These are phyloP conservation scores for Discoglossus pictus DNA, from an alignment of 2,797 vertebrate species.

Conservation along the genomic window DNA sequence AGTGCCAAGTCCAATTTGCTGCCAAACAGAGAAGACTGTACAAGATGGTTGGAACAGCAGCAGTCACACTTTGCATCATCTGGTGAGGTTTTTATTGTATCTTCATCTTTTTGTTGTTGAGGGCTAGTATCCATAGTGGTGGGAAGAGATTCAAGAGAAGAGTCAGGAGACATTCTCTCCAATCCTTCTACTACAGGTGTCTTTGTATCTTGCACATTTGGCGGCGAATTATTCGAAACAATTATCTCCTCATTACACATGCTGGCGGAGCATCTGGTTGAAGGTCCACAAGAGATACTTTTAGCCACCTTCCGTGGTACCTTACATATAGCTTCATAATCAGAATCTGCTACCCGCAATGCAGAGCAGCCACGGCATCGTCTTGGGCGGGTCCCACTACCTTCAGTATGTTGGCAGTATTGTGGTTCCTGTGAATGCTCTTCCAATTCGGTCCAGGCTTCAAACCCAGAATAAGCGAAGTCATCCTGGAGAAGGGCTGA, in stretches of 20 bases:
- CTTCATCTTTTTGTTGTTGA: conserved; percentile 63
- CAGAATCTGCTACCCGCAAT: conserved; percentile 84
- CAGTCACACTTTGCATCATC: conserved; percentile 76
- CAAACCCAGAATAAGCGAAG: conserved; percentile 83
- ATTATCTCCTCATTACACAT: conserved; percentile 71
- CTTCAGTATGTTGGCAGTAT: conserved; percentile 68
- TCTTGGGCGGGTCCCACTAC: conserved; percentile 65
- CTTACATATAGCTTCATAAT: conserved; percentile 92
- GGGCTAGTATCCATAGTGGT: conserved; percentile 65
- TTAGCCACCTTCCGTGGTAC: conserved; percentile 83
- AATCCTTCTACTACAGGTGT: conserved; percentile 71
- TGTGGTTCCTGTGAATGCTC: conserved; percentile 70
- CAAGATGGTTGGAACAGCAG: conserved; percentile 69
- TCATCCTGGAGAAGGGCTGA: conserved; percentile 86
- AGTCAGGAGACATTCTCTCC: conserved; percentile 70
- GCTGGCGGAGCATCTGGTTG: conserved; percentile 72
- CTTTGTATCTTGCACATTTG: conserved; percentile 67
- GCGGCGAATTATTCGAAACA: conserved; percentile 53
- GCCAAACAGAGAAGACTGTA: conserved; percentile 49
- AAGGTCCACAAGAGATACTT: conserved; percentile 78
- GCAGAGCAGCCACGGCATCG: conserved; percentile 82
- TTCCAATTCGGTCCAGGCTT: conserved; percentile 86
- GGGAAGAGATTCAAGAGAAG: conserved; percentile 84
- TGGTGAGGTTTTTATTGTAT: conserved; percentile 61
- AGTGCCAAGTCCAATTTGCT: conserved; percentile 76